Base-by-base conservation (phyloP, 2,888 invertebrate species). In the Agriopis marginaria region DNA sequence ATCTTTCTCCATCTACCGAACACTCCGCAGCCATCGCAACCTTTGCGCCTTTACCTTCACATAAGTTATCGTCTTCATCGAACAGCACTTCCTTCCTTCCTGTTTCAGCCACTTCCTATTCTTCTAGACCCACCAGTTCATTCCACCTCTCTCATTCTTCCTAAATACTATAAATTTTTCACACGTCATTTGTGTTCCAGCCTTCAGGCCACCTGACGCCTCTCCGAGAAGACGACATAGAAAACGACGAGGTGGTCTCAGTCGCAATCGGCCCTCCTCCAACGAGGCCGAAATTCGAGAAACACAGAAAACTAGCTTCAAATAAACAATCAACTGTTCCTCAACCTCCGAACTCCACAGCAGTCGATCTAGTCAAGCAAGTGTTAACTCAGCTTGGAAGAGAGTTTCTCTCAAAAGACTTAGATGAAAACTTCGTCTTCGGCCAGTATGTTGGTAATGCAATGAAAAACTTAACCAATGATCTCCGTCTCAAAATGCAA, bases 191-290 rank as follows among this genome's bases (percentile, higher is more conserved):
- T 32, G 23, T 23, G 3, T 58, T 83, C 4, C 81, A 93, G 93
- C 91, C 91, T 1, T 87, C 93, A 49, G 93, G 92, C 2, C 88
- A 92, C 60, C 80, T 93, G 0, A 85, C 83, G 9, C 92, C 93
- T 0, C 79, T 93, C 0, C 84, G 88, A 72, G 92, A 91, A 71
- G 93, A 93, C 6, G 93, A 93, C 45, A 91, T 92, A 67, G 93
- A 91, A 66, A 92, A 91, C 44, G 92, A 92, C 9, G 93, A 93
- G 77, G 88, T 92, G 0, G 84, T 93, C 0, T 93, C 93, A 9
- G 92, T 93, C 2, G 93, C 93, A 2, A 88, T 93, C 0, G 92
- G 92, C 0, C 93, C 93, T 4, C 90, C 93, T 0, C 88, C 90
- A 0, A 81, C 85, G 12, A 77, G 90, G 14, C 88, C 90, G 0